Evolutionary conservation across 53 echinoderm and acorn worm species (phyloP).

Genomic region (Apostichopus leukothele): DNA sequence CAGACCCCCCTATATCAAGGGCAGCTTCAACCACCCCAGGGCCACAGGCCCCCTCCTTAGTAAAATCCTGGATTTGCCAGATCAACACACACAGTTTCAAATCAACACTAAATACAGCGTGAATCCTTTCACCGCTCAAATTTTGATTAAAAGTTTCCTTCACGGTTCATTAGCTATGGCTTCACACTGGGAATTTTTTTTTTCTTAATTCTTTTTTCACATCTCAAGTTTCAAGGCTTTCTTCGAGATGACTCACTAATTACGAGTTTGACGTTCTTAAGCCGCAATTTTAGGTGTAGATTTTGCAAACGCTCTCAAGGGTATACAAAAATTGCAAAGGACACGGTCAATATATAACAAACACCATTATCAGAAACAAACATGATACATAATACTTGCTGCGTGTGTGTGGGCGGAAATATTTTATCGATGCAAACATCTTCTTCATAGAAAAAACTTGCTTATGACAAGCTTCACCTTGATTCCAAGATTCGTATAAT

Average conservation of each 20-base stretch:
- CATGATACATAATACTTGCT: background rate
- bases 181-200: background rate
- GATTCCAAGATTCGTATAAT: too few species aligned
- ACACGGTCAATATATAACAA: too few species aligned
- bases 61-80: too few species aligned
- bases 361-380: background rate
- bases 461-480: too few species aligned
- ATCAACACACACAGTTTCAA: too few species aligned
- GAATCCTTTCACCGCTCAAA: background rate
- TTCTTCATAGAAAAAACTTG: background rate
- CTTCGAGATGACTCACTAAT: background rate
- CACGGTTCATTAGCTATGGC: background rate
- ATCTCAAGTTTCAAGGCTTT: background rate
- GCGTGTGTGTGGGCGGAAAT: background rate
- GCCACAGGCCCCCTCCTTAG: too few species aligned
- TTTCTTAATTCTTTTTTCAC: background rate
- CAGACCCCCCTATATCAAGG: too few species aligned
- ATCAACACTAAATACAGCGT: background rate
- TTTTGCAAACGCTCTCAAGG: background rate
- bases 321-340: too few species aligned
- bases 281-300: background rate
- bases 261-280: background rate
- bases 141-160: background rate
- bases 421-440: background rate
- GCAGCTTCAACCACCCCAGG: too few species aligned